A percentile compares a stretch with the other conserved stretches of the same genome.
Evolutionary conservation across 2,888 invertebrate species (phyloP).

Genomic region (Drosophila kambysellisi): DNA sequence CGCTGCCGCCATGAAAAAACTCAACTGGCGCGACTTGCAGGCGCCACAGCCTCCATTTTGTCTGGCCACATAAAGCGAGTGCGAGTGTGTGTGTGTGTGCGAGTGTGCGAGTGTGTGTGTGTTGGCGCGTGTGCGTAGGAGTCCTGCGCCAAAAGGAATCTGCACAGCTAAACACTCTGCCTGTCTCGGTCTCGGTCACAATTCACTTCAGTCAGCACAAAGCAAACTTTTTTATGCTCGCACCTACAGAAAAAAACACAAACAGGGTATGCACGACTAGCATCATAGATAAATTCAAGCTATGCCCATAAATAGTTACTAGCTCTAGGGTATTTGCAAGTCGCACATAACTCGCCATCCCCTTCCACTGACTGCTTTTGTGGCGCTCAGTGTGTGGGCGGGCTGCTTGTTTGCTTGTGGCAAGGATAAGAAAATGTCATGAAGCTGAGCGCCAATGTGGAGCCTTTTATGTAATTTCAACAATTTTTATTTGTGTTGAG

Average conservation of each 20-base stretch:
- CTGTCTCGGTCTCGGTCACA: slow-evolving; percentile 23
- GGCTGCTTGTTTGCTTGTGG: slow-evolving; percentile 13
- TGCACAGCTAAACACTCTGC: slow-evolving; percentile 45
- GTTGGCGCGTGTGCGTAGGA: slow-evolving; percentile 58
- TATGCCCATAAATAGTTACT: not conserved
- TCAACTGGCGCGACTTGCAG: slow-evolving; percentile 85
- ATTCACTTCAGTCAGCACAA: slow-evolving; percentile 42
- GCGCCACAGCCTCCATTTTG: slow-evolving; percentile 84
- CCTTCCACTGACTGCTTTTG: slow-evolving; percentile 47
- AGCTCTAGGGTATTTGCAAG: slow-evolving; percentile 21
- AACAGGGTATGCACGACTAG: slow-evolving; percentile 20
- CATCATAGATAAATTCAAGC: not conserved
- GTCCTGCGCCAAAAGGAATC: slow-evolving; percentile 49
- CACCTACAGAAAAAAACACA: not conserved
- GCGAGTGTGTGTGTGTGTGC: slow-evolving; percentile 22
- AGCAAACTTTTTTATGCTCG: slow-evolving; percentile 27
- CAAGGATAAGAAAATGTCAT: slow-evolving; percentile 77
- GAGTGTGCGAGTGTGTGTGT: slow-evolving; percentile 34
- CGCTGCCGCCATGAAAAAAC: slow-evolving; percentile 81
- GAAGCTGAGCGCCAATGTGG: slow-evolving; percentile 75
- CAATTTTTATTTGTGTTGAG: slow-evolving; percentile 66
- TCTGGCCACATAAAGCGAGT: slow-evolving; percentile 69
- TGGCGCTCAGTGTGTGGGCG: slow-evolving; percentile 31
- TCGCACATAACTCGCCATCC: not conserved
- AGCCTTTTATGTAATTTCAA: slow-evolving; percentile 75